A percentile compares a stretch with the other conserved stretches of the same genome.
Evolutionary conservation across 2,888 invertebrate genomes (phyloP).

Genomic region (Euzophera pinguis): DNA sequence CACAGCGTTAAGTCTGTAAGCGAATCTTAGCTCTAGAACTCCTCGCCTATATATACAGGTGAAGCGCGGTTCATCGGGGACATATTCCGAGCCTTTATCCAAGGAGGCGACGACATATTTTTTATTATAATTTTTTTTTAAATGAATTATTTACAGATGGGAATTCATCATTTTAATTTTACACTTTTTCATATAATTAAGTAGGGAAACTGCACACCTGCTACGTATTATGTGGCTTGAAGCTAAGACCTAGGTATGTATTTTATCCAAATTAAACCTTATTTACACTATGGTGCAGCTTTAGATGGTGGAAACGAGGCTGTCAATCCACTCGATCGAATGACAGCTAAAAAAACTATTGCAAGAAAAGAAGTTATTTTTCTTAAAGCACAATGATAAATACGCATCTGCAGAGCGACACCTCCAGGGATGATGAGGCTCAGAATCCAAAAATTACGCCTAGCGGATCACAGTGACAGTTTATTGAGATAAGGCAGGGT

Average conservation of each 20-base stretch:
- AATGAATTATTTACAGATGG: no score
- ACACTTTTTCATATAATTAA: no score
- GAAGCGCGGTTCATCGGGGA: conserved; percentile 11
- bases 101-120: neutral
- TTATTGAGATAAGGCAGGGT: conserved; percentile 74
- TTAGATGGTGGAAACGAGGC: no score
- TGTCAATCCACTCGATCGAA: no score
- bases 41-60: conserved; percentile 25
- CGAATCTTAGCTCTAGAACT: conserved; percentile 21
- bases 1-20: conserved; percentile 19
- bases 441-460: conserved; percentile 55
- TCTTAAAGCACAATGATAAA: neutral
- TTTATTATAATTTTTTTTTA: neutral
- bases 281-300: no score
- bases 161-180: no score
- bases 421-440: neutral
- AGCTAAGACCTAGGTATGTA: no score
- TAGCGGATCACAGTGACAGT: conserved; percentile 76
- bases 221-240: no score
- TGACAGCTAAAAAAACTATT: no score
- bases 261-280: no score
- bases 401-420: neutral
- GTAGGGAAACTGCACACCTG: no score
- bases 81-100: neutral
- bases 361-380: no score